Evolutionary conservation across 2,888 invertebrate genomes (phyloP).

Genomic region (Phoronis australis): DNA sequence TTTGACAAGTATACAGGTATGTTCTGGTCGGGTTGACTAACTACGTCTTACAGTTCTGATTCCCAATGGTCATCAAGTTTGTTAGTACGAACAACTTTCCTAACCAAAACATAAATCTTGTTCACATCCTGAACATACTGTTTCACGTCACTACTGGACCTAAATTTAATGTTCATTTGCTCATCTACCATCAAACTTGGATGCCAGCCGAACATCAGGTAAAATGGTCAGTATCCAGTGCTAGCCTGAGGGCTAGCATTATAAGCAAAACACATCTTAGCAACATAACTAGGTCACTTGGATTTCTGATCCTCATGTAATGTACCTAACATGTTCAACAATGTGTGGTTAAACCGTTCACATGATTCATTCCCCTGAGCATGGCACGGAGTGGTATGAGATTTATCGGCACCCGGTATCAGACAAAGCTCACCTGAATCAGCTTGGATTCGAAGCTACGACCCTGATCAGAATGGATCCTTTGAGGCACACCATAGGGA

Average conservation of each 20-base stretch:
- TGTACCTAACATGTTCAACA: constrained; percentile 12
- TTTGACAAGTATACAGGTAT: constrained; percentile 5
- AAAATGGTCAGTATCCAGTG: constrained; percentile 9
- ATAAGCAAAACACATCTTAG: constrained; percentile 9
- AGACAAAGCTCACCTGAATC: constrained; percentile 12
- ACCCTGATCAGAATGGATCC: constrained; percentile 12
- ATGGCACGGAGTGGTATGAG: constrained; percentile 12
- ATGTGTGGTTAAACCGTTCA: constrained; percentile 13
- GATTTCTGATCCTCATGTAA: constrained; percentile 7
- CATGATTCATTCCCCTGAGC: constrained; percentile 7
- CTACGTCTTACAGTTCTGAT: constrained; percentile 4
- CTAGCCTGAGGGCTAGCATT: constrained; percentile 12
- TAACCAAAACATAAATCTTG: too few species aligned
- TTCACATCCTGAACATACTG: too few species aligned
- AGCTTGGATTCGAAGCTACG: constrained; percentile 11
- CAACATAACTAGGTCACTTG: constrained; percentile 7
- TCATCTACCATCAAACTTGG: constrained; percentile 8
- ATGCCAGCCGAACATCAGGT: constrained; percentile 12
- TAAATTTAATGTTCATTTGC: too few species aligned
- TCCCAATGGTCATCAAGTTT: constrained; percentile 11
- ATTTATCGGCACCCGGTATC: constrained; percentile 7
- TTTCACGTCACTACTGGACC: too few species aligned
- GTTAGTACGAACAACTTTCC: too few species aligned
- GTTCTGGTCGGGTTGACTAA: constrained; percentile 2
- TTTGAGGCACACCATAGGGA: constrained; percentile 14